phyloP scores from a whole-genome alignment of 2,113 vertebrate genomes.

The Conger conger region DNA sequence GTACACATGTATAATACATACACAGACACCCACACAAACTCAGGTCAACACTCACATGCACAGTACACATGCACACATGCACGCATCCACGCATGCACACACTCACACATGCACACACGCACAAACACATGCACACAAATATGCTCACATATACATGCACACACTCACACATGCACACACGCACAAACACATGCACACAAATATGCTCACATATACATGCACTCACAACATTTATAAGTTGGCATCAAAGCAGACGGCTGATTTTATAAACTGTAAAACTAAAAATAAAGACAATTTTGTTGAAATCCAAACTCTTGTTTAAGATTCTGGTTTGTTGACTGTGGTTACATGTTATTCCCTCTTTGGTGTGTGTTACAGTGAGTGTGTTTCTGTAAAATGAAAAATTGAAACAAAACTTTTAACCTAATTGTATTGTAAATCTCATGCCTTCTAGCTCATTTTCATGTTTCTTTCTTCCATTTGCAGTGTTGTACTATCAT shows the following conservation, averaged over 20 bases:
- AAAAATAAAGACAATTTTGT: slow-evolving; percentile 41
- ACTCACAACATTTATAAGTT: not conserved
- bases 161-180: not conserved
- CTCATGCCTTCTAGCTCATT: too few species aligned
- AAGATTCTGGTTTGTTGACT: not conserved
- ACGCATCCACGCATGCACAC: not conserved
- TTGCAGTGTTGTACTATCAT: too few species aligned
- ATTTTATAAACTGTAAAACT: slow-evolving; percentile 39
- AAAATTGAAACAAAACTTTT: too few species aligned
- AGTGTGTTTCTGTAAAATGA: too few species aligned
- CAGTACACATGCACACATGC: not conserved
- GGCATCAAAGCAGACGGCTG: slow-evolving; percentile 36
- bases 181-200: not conserved
- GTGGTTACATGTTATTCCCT: not conserved
- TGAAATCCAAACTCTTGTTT: slow-evolving; percentile 32
- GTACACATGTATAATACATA: not conserved
- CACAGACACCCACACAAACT: not conserved
- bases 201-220: not conserved
- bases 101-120: not conserved
- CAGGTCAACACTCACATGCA: too few species aligned
- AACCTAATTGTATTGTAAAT: too few species aligned
- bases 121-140: not conserved
- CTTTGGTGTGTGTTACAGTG: not conserved
- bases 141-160: not conserved
- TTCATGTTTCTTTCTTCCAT: too few species aligned